Evolutionary conservation across 2,888 invertebrate genomes (phyloP), one percentile per base, ranked within the genome.

Genomic region (Beris chalybata): DNA sequence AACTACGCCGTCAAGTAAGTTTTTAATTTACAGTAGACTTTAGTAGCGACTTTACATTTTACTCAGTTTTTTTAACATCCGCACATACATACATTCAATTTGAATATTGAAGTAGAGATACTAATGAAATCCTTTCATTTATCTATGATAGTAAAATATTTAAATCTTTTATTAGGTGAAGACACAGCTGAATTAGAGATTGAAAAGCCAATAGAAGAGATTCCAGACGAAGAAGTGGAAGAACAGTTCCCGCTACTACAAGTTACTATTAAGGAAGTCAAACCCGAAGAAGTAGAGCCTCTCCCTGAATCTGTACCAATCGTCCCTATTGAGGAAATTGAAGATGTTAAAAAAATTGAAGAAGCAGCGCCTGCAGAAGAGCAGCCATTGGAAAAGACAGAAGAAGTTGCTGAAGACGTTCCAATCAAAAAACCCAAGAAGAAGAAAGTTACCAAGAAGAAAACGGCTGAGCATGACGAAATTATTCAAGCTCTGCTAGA

Each of bases 401-500:
- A 68, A 59, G 68, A 66, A 47, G 15, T 61, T 12, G 59, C 69
- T 55, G 61, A 64, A 30, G 68, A 66, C 31, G 58, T 69, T 56
- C 44, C 59, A 64, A 22, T 29, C 5, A 56, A 65, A 57, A 69
- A 67, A 31, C 66, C 66, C 29, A 61, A 73, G 47, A 80, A 77
- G 70, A 76, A 76, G 38, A 73, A 71, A 72, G 73, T 61, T 65
- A 74, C 69, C 66, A 64, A 69, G 57, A 67, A 52, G n/a, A 68
- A 77, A 71, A 74, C 74, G 15, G 77, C 77, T 68, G 79, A 80
- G 4, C 77, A 79, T 12, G 81, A 80, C 72, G 76, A 75, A 32
- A 71, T 78, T 58, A 79, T 80, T 65, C 74, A 77, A 68, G 76
- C 77, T 59, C 68, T 81, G 38, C 68, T 80, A 31, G 79, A 76